A percentile compares a stretch with the other conserved stretches of the same genome.
These are phyloP conservation scores for Lepidotrigona ventralis DNA, from an alignment of 1,140 invertebrate species.

Conservation along the genomic window DNA sequence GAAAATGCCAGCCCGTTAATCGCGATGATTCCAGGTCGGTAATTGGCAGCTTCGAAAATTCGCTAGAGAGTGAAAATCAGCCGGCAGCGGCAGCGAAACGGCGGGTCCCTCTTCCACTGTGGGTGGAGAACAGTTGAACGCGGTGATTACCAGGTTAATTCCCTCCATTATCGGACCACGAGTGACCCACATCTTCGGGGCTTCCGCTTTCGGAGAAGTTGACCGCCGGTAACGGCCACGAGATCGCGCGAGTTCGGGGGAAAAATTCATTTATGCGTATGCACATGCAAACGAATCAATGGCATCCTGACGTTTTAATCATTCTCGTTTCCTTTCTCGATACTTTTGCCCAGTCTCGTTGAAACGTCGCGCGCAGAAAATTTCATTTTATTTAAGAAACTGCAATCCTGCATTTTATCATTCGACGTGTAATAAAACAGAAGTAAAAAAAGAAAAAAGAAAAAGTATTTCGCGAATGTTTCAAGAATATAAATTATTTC, in stretches of 20 bases:
- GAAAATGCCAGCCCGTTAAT: constrained; percentile 37
- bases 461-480: too few species aligned
- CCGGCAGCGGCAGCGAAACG: constrained; percentile 45
- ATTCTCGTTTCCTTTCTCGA: too few species aligned
- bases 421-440: too few species aligned
- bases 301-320: too few species aligned
- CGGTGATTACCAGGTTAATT: constrained; percentile 60
- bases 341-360: too few species aligned
- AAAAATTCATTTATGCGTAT: neutral
- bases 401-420: too few species aligned
- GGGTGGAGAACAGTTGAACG: constrained; percentile 47
- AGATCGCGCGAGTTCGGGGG: constrained; percentile 14
- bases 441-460: too few species aligned
- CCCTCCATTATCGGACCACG: constrained; percentile 46
- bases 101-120: constrained; percentile 28
- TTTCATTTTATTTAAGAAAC: too few species aligned
- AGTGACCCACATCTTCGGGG: constrained; percentile 57
- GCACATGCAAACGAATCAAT: neutral
- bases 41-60: constrained; percentile 58
- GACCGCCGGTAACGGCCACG: constrained; percentile 12
- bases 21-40: constrained; percentile 22
- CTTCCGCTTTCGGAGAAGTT: constrained; percentile 46
- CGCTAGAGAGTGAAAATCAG: constrained; percentile 59
- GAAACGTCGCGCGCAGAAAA: too few species aligned
- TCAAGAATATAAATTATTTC: too few species aligned